Conservation (phyloP, 2,113 vertebrate species). For the Sinocyclocheilus grahami region DNA sequence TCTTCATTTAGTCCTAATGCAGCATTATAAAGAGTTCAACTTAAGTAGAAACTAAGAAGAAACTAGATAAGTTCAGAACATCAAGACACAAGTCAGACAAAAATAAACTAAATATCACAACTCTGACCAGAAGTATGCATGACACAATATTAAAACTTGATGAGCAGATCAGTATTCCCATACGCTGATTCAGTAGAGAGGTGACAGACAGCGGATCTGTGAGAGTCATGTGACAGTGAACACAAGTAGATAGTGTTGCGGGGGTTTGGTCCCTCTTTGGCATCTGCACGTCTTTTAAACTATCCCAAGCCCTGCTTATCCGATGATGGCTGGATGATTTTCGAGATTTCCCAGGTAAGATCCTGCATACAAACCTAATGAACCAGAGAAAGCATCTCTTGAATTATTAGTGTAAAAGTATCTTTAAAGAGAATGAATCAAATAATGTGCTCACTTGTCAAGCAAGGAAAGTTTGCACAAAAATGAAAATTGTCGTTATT, state of each 20-base stretch:
- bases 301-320: conserved; percentile 65
- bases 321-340: conserved; percentile 66
- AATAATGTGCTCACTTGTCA: not conserved
- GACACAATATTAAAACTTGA: conserved; percentile 18
- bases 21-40: not conserved
- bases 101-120: not conserved
- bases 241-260: conserved; percentile 58
- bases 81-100: not conserved
- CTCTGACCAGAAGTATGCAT: conserved; percentile 11
- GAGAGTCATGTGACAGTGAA: conserved; percentile 4
- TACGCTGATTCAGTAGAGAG: not conserved
- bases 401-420: conserved; percentile 5
- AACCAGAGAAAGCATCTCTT: conserved; percentile 68
- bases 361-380: conserved; percentile 43
- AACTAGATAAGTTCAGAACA: not conserved
- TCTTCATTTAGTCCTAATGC: conserved; percentile 9
- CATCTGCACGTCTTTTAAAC: conserved; percentile 65
- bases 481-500: not conserved
- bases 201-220: not conserved
- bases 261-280: conserved; percentile 54
- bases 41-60: not conserved
- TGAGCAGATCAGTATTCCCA: conserved; percentile 23
- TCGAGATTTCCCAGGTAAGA: conserved; percentile 71
- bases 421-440: not conserved
- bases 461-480: not conserved